Base-by-base conservation (phyloP, 2,888 invertebrate genomes). In the Phrixothrix hirtus region DNA sequence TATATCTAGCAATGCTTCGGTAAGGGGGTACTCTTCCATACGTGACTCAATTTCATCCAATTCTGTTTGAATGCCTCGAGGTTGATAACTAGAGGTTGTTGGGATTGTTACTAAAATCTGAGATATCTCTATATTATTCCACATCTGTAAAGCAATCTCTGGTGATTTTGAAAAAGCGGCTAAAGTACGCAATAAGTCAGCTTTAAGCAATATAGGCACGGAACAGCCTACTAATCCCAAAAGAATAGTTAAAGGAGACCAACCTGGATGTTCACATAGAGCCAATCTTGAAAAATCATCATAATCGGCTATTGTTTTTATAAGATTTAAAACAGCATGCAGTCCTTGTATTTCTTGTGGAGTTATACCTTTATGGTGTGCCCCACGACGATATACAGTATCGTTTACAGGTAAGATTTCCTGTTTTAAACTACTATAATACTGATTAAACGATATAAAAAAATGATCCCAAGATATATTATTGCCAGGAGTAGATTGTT, bases 1-100 rank as follows among this genome's bases (percentile, higher is more conserved):
- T 5, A 96, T 80, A 41, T 81, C 76, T 4, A 97, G 77, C 72
- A 95, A 85, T 1, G 92, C 91, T 57, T 87, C 81, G 0, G 94
- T 92, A 54, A 97, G 76, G 0, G 93, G 92, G 78, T 93, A 97
- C 59, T 90, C 89, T 72, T 96, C 96, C 70, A 88, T 83, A 34
- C 95, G 83, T 2, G 92, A 87, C 74, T 97, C 97, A 46, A 94
- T 87, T 78, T 97, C 95, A 56, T 92, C 92, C 16, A 97, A 78
- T 75, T 97, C 97, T 0, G 89, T 88, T 76, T 88, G 82, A 42
- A 90, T 81, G 1, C 85, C 87, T 59, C 83, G 74, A 26, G 84
- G 84, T 58, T 85, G 84, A 60, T 84, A 85, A 59, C 80, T 80
- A 31, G 81, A 81, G 0, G 83, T 81, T 1, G 81, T 78, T 0